Evolutionary conservation across 2,113 vertebrate genomes (phyloP), one percentile per base, ranked within the genome.

Genomic region (Ctenodactylus gundi): DNA sequence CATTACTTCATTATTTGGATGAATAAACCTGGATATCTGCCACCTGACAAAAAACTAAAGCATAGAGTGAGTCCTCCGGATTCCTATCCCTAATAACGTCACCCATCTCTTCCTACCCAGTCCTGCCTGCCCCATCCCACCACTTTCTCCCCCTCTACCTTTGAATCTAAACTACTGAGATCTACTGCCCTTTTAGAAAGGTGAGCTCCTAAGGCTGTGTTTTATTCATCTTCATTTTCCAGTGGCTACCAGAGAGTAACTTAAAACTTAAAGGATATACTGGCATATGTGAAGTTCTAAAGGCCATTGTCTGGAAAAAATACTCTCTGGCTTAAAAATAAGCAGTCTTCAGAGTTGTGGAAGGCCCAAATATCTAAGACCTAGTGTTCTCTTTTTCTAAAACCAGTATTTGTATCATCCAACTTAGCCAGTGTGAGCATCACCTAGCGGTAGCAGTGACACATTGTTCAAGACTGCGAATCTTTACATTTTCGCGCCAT

Each of bases 1-100:
- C 55, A 78, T 90, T 92, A 84, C 72, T 85, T 85, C 39, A 13
- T 83, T 78, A 90, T 60, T 87, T 41, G 82, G 9, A 95, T 88
- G 7, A 90, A 76, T 80, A 89, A 81, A 91, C 23, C 65, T 65
- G 46, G 55, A 81, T 18, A 62, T 62, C 25, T 62, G 39, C 60
- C 46, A 93, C 67, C 70, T 85, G 65, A 84, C 2, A 11, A 72
- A 93, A 87, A 60, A 83, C n/a, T 85, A 14, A 14, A 89, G 46
- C 36, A 62, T 3, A 72, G 21, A 85, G 64, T 27, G 67, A 55
- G 34, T 27, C 88, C n/a, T 93, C 70, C 81, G 27, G 64, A 92
- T 88, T 86, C 41, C 6, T 21, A 64, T 25, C 68, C 29, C 64
- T 64, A 78, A 93, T 57, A 68, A 58, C 27, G 49, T 25, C 15